phyloP scores from a whole-genome alignment of 1,140 invertebrate species.

The Neodiprion lecontei region DNA sequence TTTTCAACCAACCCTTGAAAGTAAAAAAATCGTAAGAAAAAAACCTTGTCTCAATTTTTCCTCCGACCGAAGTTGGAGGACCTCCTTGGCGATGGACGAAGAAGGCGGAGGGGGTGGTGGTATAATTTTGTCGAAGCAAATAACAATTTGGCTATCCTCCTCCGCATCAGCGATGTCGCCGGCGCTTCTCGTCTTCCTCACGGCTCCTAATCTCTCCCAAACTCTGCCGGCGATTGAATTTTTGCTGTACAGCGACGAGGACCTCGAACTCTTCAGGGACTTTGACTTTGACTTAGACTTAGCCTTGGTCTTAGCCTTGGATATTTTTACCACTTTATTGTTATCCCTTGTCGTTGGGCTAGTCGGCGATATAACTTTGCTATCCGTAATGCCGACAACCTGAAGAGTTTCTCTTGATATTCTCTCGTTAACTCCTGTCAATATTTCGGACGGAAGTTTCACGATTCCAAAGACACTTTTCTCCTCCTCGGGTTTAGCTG shows the following conservation, averaged over 20 bases:
- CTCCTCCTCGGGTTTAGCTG: too few relatives aligned
- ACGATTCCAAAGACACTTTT: too few relatives aligned
- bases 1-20: not conserved
- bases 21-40: not conserved
- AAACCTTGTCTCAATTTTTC: not conserved
- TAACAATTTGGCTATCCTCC: not conserved
- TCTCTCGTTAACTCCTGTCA: too few relatives aligned
- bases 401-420: too few relatives aligned
- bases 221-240: conserved; percentile 42
- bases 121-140: not conserved
- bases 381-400: too few relatives aligned
- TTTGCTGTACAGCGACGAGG: conserved; percentile 14
- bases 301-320: conserved; percentile 21
- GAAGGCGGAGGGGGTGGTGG: not conserved
- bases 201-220: conserved; percentile 45
- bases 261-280: conserved; percentile 26
- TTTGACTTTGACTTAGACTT: conserved; percentile 29
- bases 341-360: conserved; percentile 9
- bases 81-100: not conserved
- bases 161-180: conserved; percentile 26
- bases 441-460: too few relatives aligned
- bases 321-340: not conserved
- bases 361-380: conserved; percentile 9
- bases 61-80: not conserved
- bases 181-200: conserved; percentile 34